These are phyloP conservation scores for Hydrotaea cyrtoneurina DNA, from an alignment of 2,888 invertebrate species.

Conservation along the genomic window DNA sequence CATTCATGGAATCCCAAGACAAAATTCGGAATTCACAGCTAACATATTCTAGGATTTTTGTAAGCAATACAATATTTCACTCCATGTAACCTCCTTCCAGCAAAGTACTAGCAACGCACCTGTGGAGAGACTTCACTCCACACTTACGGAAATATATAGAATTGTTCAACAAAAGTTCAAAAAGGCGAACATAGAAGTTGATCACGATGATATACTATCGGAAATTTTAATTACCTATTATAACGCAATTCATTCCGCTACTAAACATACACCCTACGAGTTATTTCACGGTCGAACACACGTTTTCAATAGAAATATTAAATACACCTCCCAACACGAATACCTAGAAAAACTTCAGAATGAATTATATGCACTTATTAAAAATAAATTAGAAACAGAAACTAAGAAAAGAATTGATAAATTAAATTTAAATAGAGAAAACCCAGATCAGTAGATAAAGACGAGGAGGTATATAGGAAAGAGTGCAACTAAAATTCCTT, in stretches of 20 bases:
- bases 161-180: constrained; percentile 29
- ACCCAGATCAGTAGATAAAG: constrained; percentile 19
- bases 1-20: constrained; percentile 16
- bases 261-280: constrained; percentile 52
- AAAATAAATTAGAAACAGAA: constrained; percentile 27
- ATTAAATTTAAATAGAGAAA: constrained; percentile 20
- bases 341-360: constrained; percentile 47
- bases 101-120: constrained; percentile 39
- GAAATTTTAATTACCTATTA: constrained; percentile 53
- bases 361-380: constrained; percentile 37
- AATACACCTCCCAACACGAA: constrained; percentile 35
- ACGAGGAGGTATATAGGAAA: constrained; percentile 32
- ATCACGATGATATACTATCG: constrained; percentile 47
- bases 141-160: constrained; percentile 40
- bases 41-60: constrained; percentile 64
- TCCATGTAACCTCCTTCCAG: constrained; percentile 60
- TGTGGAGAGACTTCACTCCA: constrained; percentile 60
- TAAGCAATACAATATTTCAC: constrained; percentile 48
- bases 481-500: too few relatives aligned
- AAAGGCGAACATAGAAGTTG: constrained; percentile 14
- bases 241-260: constrained; percentile 52
- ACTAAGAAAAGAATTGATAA: constrained; percentile 28
- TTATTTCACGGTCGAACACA: constrained; percentile 40
- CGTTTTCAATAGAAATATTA: constrained; percentile 43
- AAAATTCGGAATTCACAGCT: constrained; percentile 55